Evolutionary conservation across 2,888 invertebrate species (phyloP).

Genomic region (Mantis religiosa): DNA sequence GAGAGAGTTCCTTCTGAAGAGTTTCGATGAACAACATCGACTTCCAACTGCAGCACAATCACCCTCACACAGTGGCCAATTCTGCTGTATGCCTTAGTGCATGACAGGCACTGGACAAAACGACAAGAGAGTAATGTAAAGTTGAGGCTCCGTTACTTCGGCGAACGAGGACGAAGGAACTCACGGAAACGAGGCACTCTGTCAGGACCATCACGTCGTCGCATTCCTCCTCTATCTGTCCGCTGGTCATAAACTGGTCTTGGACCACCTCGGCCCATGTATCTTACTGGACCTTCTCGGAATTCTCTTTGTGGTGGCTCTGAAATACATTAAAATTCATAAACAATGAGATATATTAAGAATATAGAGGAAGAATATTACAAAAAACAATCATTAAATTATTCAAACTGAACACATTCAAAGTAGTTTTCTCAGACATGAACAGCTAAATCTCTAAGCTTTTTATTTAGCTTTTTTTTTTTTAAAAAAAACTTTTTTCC

Average conservation of each 20-base stretch:
- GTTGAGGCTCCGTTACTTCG: constrained; percentile 41
- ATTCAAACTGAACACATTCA: too few species aligned
- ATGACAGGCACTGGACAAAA: background rate
- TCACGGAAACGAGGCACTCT: constrained; percentile 42
- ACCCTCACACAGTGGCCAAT: background rate
- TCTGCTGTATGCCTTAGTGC: background rate
- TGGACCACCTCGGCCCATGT: constrained; percentile 27
- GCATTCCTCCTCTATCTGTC: constrained; percentile 25
- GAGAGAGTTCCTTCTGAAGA: background rate
- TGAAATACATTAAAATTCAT: background rate
- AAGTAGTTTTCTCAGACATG: too few species aligned
- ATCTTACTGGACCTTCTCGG: constrained; percentile 21
- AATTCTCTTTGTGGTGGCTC: constrained; percentile 26
- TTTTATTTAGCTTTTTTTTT: too few species aligned
- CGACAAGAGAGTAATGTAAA: background rate
- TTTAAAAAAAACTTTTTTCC: too few species aligned
- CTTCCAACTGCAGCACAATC: background rate
- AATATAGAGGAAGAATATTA: too few species aligned
- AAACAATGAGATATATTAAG: background rate
- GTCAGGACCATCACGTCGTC: constrained; percentile 39
- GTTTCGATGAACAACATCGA: background rate
- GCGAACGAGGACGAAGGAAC: constrained; percentile 43
- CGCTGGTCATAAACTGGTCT: constrained; percentile 28
- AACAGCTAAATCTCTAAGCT: too few species aligned
- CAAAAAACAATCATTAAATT: too few species aligned